These are phyloP conservation scores for Zootermopsis nevadensis DNA, from an alignment of 2,888 invertebrate genomes.

Conservation along the genomic window DNA sequence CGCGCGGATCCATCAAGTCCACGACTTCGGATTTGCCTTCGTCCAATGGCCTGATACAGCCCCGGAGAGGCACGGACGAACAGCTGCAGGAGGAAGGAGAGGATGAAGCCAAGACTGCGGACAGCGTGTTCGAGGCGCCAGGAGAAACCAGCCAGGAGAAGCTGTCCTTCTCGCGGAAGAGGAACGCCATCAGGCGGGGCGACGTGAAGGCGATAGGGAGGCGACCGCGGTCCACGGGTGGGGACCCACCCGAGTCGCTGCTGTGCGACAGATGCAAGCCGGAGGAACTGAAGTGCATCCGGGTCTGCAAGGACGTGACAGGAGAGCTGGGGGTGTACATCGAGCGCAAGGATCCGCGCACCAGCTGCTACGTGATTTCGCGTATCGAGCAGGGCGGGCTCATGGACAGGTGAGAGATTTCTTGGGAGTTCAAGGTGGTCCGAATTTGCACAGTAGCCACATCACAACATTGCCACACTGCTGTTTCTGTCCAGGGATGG, in stretches of 20 bases:
- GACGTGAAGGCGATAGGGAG: slow-evolving; percentile 44
- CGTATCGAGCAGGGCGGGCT: slow-evolving; percentile 66
- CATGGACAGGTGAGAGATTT: slow-evolving; percentile 56
- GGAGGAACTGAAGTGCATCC: slow-evolving; percentile 57
- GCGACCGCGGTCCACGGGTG: not conserved
- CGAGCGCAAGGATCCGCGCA: slow-evolving; percentile 56
- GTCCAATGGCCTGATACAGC: not conserved
- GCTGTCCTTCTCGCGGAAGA: slow-evolving; percentile 51
- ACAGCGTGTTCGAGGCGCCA: not conserved
- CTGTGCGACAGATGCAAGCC: slow-evolving; percentile 48
- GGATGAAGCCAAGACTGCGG: slow-evolving; percentile 38
- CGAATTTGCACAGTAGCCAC: too few relatives aligned
- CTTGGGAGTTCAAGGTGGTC: too few relatives aligned
- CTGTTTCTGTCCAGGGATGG: slow-evolving; percentile 73
- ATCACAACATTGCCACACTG: too few relatives aligned
- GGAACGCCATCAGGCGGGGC: slow-evolving; percentile 48
- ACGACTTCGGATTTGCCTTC: slow-evolving; percentile 41
- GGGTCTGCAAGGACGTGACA: slow-evolving; percentile 57
- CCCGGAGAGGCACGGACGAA: slow-evolving; percentile 15
- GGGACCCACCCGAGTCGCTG: slow-evolving; percentile 26
- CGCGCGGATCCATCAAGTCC: slow-evolving; percentile 61
- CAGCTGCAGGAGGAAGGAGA: slow-evolving; percentile 40
- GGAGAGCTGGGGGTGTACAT: slow-evolving; percentile 59
- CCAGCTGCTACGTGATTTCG: slow-evolving; percentile 63
- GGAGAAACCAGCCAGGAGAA: slow-evolving; percentile 45